Evolutionary conservation across 2,797 vertebrate species (phyloP).

Genomic region (Rhincodon typus): DNA sequence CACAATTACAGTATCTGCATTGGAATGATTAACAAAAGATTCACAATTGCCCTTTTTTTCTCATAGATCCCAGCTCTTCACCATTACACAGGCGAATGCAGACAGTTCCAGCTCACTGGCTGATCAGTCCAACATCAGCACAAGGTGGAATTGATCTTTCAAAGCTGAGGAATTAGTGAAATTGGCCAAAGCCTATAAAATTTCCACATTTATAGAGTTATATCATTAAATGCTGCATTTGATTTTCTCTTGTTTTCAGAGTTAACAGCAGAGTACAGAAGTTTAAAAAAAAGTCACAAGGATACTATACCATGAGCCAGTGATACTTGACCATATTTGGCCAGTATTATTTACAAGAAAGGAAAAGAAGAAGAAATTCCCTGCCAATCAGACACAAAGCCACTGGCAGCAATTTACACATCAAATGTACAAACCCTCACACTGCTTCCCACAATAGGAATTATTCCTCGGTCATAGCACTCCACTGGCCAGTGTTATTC

Average conservation of each 20-base stretch:
- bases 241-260: background rate
- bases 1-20: background rate
- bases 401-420: too few species aligned
- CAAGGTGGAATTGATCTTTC: background rate
- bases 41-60: background rate
- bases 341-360: background rate
- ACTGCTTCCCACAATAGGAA: background rate
- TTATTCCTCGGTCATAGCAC: background rate
- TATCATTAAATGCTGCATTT: background rate
- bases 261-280: background rate
- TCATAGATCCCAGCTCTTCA: background rate
- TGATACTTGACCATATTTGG: background rate
- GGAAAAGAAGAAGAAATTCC: background rate
- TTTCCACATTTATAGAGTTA: background rate
- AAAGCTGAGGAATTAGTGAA: background rate
- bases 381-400: background rate
- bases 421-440: background rate
- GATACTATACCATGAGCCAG: background rate
- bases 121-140: background rate
- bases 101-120: background rate
- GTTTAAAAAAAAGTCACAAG: background rate
- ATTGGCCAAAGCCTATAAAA: background rate
- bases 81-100: background rate
- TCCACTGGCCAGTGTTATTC: background rate
- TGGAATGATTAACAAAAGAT: background rate